phyloP scores from a whole-genome alignment of 2,888 invertebrate species.

The Zygaena filipendulae region DNA sequence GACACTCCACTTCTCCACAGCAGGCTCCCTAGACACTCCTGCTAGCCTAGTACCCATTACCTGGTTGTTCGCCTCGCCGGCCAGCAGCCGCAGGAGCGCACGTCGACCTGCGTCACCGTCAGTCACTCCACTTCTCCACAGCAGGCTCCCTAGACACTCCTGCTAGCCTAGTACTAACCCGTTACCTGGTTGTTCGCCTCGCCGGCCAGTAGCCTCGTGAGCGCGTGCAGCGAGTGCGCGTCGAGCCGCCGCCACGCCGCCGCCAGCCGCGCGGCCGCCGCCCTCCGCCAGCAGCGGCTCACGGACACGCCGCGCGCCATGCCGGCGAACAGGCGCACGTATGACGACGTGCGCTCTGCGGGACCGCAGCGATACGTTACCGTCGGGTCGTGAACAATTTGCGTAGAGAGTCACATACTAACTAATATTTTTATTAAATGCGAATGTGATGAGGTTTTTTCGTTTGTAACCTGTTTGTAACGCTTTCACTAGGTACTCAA shows the following conservation, averaged over 20 bases:
- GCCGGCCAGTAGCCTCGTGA: conserved; percentile 24
- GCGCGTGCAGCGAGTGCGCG: conserved; percentile 22
- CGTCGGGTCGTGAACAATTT: not conserved
- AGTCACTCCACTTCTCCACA: too few relatives aligned
- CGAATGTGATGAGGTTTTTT: too few relatives aligned
- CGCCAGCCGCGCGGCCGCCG: conserved; percentile 31
- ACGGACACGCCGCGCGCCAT: conserved; percentile 29
- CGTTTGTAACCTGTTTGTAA: too few relatives aligned
- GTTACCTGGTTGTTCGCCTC: conserved; percentile 34
- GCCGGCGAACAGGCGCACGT: conserved; percentile 34
- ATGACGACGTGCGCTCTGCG: conserved; percentile 30
- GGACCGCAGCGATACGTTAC: too few relatives aligned
- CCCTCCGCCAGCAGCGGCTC: conserved; percentile 24
- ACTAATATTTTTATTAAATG: too few relatives aligned
- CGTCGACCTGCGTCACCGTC: conserved; percentile 19
- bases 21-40: too few relatives aligned
- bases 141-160: too few relatives aligned
- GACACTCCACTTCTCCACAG: too few relatives aligned
- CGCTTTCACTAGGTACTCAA: too few relatives aligned
- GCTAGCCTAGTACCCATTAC: too few relatives aligned
- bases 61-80: conserved; percentile 29
- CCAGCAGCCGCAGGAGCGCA: conserved; percentile 25
- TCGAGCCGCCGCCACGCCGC: conserved; percentile 25
- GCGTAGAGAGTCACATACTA: not conserved
- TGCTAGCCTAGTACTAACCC: too few relatives aligned